phyloP scores from a whole-genome alignment of 2,113 vertebrate species.

The Phainopepla nitens region DNA sequence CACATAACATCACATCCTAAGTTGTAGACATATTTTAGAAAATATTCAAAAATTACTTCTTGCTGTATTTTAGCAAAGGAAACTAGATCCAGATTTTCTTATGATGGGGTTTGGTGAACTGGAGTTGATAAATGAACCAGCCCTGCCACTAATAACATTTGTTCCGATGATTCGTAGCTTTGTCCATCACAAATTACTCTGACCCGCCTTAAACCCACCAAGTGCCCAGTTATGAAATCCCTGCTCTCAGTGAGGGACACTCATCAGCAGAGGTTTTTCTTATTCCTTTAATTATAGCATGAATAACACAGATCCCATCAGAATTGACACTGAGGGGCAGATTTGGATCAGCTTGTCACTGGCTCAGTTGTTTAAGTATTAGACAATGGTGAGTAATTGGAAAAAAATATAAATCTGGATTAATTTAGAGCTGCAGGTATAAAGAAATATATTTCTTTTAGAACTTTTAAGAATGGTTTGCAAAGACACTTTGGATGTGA shows the following conservation, averaged over 20 bases:
- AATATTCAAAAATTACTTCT: slow-evolving; percentile 4
- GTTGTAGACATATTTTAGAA: background rate
- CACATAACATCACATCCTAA: background rate
- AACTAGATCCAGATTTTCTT: background rate
- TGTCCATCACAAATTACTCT: background rate
- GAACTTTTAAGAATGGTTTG: background rate
- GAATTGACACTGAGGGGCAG: background rate
- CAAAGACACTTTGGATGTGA: background rate
- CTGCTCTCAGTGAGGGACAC: background rate
- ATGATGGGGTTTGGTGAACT: background rate
- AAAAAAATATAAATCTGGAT: background rate
- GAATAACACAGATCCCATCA: background rate
- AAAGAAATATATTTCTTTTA: background rate
- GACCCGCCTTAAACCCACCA: background rate
- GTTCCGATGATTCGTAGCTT: background rate
- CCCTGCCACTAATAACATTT: background rate
- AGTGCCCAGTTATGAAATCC: background rate
- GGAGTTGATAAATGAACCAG: background rate
- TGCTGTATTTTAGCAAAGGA: background rate
- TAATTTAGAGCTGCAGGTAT: background rate
- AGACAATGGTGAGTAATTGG: background rate
- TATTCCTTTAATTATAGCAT: background rate
- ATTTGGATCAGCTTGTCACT: background rate
- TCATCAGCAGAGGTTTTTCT: background rate
- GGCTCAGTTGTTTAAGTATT: background rate